Percentiles rank a stretch among this genome's conserved stretches.
These are phyloP conservation scores for Creontiades dilutus DNA, from an alignment of 2,888 invertebrate genomes.

Conservation along the genomic window DNA sequence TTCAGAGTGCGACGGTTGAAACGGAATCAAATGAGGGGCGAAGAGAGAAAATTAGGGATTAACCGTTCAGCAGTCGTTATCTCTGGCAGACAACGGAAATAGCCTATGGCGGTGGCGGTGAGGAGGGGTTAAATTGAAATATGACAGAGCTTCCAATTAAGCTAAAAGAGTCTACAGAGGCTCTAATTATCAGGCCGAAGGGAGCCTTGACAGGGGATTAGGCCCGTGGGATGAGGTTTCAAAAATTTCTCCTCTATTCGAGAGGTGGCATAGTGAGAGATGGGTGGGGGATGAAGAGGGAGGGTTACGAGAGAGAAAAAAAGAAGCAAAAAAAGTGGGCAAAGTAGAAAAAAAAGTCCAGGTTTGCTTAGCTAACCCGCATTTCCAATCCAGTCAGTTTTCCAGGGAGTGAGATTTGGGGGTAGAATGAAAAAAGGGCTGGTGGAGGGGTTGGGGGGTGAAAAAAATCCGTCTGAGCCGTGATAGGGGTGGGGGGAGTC, in stretches of 20 bases:
- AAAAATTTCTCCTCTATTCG: background rate
- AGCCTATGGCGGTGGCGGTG: slow-evolving; percentile 14
- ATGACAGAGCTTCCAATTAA: slow-evolving; percentile 63
- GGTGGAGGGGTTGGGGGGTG: background rate
- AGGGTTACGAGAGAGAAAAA: background rate
- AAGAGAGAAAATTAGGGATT: slow-evolving; percentile 57
- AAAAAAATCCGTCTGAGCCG: background rate
- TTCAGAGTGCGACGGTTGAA: slow-evolving; percentile 5
- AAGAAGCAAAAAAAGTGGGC: slow-evolving; percentile 23
- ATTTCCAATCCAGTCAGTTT: slow-evolving; percentile 48
- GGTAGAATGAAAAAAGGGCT: background rate
- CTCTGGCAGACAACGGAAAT: slow-evolving; percentile 51
- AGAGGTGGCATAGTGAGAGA: background rate
- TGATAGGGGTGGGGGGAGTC: background rate
- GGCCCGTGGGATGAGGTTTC: slow-evolving; percentile 16
- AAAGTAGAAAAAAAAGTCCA: slow-evolving; percentile 38
- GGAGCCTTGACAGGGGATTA: slow-evolving; percentile 60
- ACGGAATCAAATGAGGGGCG: background rate
- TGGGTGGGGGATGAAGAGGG: background rate
- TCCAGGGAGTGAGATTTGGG: slow-evolving; percentile 19
- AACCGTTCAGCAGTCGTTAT: slow-evolving; percentile 54
- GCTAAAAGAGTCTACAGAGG: slow-evolving; percentile 63
- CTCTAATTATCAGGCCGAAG: slow-evolving; percentile 57
- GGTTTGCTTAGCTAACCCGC: slow-evolving; percentile 58
- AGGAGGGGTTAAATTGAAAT: slow-evolving; percentile 44